Conservation (phyloP, 2,797 vertebrate species). For the Gorsachius magnificus region DNA sequence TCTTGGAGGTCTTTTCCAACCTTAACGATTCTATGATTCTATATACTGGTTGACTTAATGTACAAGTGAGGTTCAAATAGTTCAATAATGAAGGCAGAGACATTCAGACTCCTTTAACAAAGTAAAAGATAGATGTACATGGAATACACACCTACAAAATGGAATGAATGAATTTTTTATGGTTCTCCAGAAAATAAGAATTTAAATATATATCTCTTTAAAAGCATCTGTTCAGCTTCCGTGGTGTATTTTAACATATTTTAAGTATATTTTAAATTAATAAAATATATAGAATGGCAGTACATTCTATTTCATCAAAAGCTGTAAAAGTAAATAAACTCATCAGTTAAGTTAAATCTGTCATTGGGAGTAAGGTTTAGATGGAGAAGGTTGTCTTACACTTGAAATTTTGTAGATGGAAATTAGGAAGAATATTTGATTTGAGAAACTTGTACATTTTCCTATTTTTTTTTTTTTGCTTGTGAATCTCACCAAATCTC, state of each 20-base stretch:
- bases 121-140: neutral
- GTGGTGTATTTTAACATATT: neutral
- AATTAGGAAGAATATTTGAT: neutral
- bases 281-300: neutral
- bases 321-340: neutral
- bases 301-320: neutral
- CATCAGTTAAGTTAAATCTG: neutral
- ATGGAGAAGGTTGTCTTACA: neutral
- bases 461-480: neutral
- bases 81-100: neutral
- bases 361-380: neutral
- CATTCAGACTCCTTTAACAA: neutral
- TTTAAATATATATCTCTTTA: neutral
- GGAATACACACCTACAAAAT: neutral
- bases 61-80: neutral
- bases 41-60: neutral
- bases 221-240: neutral
- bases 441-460: neutral
- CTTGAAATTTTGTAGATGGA: neutral
- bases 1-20: too few species aligned
- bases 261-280: neutral
- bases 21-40: too few species aligned
- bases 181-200: neutral
- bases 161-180: neutral
- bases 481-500: neutral